These are phyloP conservation scores for Zele albiditarsus DNA, from an alignment of 2,888 invertebrate genomes.

Conservation along the genomic window DNA sequence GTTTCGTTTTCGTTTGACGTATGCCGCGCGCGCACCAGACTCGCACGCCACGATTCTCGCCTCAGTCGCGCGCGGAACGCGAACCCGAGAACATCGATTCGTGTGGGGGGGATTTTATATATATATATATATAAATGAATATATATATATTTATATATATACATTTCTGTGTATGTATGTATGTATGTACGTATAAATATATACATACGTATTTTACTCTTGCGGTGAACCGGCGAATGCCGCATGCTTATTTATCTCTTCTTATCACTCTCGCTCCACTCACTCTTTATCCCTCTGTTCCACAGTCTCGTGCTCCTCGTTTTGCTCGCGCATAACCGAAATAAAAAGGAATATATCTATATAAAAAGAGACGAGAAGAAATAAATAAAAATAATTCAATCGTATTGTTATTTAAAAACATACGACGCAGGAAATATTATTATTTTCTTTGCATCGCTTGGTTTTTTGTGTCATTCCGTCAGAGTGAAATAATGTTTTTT, in stretches of 20 bases:
- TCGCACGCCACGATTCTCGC: constrained; percentile 46
- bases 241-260: constrained; percentile 1
- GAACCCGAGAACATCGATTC: constrained; percentile 62
- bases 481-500: not conserved
- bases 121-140: not conserved
- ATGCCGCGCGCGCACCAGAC: constrained; percentile 42
- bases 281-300: not conserved
- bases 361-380: not conserved
- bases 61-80: constrained; percentile 69
- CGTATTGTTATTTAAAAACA: not conserved
- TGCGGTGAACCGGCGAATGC: constrained; percentile 10
- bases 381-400: not conserved
- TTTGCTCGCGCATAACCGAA: not conserved
- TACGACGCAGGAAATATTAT: not conserved
- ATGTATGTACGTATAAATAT: not conserved
- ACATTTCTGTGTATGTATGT: not conserved
- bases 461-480: not conserved
- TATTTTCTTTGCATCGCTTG: not conserved
- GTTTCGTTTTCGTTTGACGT: constrained; percentile 56
- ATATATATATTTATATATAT: constrained; percentile 9
- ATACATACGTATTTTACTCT: not conserved
- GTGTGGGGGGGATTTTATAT: constrained; percentile 47
- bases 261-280: not conserved
- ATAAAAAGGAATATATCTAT: not conserved
- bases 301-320: not conserved